Evolutionary conservation across 2,888 invertebrate genomes (phyloP).

Genomic region (Pollenia angustigena): DNA sequence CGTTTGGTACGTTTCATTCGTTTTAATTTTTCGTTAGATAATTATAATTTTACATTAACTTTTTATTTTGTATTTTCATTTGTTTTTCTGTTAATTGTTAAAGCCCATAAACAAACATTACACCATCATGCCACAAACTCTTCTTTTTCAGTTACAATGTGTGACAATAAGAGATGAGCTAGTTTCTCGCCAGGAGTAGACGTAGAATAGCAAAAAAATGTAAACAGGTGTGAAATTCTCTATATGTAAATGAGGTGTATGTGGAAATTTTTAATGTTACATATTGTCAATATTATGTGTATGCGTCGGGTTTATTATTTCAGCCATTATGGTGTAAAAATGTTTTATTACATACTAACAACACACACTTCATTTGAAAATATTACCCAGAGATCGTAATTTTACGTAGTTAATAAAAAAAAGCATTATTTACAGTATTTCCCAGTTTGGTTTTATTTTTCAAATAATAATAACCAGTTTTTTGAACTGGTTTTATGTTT

Average conservation of each 20-base stretch:
- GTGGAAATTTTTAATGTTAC: conserved; percentile 58
- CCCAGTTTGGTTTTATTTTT: not conserved
- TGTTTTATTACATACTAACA: conserved; percentile 27
- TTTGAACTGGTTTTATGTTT: not conserved
- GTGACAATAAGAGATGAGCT: conserved; percentile 37
- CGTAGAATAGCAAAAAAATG: conserved; percentile 12
- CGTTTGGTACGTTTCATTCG: conserved; percentile 60
- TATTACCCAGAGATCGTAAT: conserved; percentile 21
- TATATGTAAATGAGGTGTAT: conserved; percentile 21
- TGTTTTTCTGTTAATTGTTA: conserved; percentile 80
- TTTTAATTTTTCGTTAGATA: conserved; percentile 73
- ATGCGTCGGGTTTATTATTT: conserved; percentile 47
- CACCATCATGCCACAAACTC: conserved; percentile 16
- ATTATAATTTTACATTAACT: conserved; percentile 83
- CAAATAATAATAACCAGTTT: not conserved
- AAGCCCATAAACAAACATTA: conserved; percentile 76
- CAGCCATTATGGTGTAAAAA: conserved; percentile 51
- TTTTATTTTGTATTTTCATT: conserved; percentile 73
- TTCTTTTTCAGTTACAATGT: not conserved
- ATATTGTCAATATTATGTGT: conserved; percentile 63
- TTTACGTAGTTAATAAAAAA: conserved; percentile 28
- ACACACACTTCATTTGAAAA: conserved; percentile 26
- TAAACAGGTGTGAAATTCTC: conserved; percentile 57
- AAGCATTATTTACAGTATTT: conserved; percentile 21
- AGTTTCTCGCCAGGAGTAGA: conserved; percentile 6